These are phyloP conservation scores for Mormyrus iriodes DNA, from an alignment of 2,113 vertebrate species.

Conservation along the genomic window DNA sequence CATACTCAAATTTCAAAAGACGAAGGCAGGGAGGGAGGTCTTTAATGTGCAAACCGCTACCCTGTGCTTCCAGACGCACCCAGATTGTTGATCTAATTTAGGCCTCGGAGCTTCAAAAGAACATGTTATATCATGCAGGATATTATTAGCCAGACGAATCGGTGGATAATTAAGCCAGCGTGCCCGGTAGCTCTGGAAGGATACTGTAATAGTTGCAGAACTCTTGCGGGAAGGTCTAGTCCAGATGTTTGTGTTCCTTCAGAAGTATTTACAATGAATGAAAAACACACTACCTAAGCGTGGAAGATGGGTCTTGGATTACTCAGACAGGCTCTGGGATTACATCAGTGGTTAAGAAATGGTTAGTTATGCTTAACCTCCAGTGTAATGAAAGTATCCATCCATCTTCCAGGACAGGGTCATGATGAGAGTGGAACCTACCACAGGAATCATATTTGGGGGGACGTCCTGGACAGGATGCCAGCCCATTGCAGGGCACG, in stretches of 20 bases:
- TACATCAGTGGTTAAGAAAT: neutral
- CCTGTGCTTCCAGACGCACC: conserved; percentile 23
- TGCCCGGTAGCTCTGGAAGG: conserved; percentile 15
- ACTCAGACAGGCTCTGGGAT: neutral
- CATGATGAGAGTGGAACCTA: neutral
- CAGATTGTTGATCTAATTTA: conserved; percentile 45
- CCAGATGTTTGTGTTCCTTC: conserved; percentile 20
- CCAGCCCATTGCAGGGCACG: neutral
- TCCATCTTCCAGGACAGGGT: neutral
- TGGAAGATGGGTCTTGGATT: neutral
- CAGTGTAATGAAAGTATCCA: neutral
- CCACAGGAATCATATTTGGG: neutral
- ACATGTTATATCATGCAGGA: conserved; percentile 37
- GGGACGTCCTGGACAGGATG: neutral
- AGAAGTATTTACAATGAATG: conserved; percentile 23
- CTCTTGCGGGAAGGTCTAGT: conserved; percentile 28
- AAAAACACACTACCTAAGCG: conserved; percentile 3
- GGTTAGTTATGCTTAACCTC: neutral
- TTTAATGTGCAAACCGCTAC: conserved; percentile 27
- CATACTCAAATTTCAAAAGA: neutral
- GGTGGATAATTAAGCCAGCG: conserved; percentile 39
- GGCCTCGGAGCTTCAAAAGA: conserved; percentile 36
- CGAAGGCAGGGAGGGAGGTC: neutral
- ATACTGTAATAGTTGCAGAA: conserved; percentile 25
- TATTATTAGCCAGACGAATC: conserved; percentile 39